phyloP scores from a whole-genome alignment of 2,888 invertebrate genomes.

The Eudemis profundana region DNA sequence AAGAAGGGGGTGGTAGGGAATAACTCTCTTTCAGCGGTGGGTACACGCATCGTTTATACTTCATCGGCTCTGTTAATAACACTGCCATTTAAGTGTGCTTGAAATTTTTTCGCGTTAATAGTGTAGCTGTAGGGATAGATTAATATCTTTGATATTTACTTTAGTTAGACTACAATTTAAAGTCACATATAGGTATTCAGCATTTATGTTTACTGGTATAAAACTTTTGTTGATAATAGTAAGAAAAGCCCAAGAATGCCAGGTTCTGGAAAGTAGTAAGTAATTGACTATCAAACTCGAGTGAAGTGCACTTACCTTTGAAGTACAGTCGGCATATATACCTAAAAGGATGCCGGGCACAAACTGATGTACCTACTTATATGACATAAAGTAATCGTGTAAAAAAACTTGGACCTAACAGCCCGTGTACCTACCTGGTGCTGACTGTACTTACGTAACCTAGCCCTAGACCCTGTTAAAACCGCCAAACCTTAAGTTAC shows the following conservation, averaged over 20 bases:
- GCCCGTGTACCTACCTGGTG: too few relatives aligned
- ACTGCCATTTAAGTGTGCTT: slow-evolving; percentile 45
- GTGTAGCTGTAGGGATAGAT: slow-evolving; percentile 6
- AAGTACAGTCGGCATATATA: too few relatives aligned
- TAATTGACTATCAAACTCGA: too few relatives aligned
- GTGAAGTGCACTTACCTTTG: too few relatives aligned
- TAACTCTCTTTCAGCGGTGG: slow-evolving; percentile 77
- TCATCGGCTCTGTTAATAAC: slow-evolving; percentile 80
- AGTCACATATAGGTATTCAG: neutral
- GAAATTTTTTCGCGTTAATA: slow-evolving; percentile 42
- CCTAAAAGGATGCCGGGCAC: too few relatives aligned
- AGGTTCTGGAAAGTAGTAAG: too few relatives aligned
- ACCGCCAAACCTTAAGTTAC: neutral
- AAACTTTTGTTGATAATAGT: too few relatives aligned
- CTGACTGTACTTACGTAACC: neutral
- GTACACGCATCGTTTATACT: slow-evolving; percentile 83
- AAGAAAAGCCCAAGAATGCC: too few relatives aligned
- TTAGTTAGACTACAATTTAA: neutral
- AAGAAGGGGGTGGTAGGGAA: slow-evolving; percentile 54
- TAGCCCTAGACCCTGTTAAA: neutral
- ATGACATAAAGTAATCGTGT: too few relatives aligned
- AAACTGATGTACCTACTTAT: too few relatives aligned
- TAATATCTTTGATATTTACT: neutral
- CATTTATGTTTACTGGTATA: too few relatives aligned
- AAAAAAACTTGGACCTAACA: too few relatives aligned